Base-by-base conservation (phyloP, 2,888 invertebrate species). In the Electrophaes corylata region DNA sequence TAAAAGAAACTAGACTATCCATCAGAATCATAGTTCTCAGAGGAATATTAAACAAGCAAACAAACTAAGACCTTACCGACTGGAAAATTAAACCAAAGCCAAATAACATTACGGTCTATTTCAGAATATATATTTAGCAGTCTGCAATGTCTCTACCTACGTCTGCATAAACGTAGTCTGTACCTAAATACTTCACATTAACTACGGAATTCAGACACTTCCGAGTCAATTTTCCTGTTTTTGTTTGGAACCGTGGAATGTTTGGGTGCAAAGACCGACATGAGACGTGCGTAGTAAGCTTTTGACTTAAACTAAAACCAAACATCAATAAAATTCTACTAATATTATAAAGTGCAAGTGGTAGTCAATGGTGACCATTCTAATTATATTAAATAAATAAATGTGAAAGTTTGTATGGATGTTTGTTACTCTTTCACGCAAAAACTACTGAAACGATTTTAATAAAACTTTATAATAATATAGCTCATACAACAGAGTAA, bases 211-310 rank as follows among this genome's bases (percentile, higher is more conserved):
- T 50, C 59, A 55, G 50, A 55, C 59, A 43, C 59, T 55, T 59
- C 54, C 59, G 54, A 59, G 46, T 50, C 59, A 47, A 55, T 59
- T 59, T 59, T 59, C 54, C 59, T 59, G 59, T 59, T 59, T 48
- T 59, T 59, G 50, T 59, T 59, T 55, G 46, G 50, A 23, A 39
- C 20, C 47, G 37, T 43, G 50, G 54, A 39, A 47, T 51, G 59
- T 59, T 46, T 46, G 49, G 50, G 59, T 50, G 55, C 50, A 50
- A 47, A 51, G 59, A 55, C 53, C 50, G 54, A 33, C 16, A n/a
- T 35, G 12, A 1, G 35, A 4, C 16, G 14, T 4, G n/a, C 29
- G 37, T 16, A 20, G 33, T 44, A 45, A 39, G 19, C 26, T 29
- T 53, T 53, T 39, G 53, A 31, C 37, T 45, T 8, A 26, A 53